These are phyloP conservation scores for Cheilosia soror DNA, from an alignment of 2,888 invertebrate species.

Conservation along the genomic window DNA sequence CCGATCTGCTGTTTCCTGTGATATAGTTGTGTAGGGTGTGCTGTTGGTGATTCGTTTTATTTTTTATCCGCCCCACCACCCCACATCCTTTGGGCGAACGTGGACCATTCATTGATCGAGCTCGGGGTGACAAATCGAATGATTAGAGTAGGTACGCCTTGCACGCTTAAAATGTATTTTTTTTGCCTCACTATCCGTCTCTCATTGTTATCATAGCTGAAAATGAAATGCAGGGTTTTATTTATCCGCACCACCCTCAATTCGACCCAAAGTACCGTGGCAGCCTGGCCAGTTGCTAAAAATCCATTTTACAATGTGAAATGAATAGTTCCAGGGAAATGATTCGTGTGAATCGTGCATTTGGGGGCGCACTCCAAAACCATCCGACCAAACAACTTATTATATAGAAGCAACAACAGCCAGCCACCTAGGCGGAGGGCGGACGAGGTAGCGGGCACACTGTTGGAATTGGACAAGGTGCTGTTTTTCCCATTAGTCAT, in stretches of 20 bases:
- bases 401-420: slow-evolving; percentile 17
- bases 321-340: slow-evolving; percentile 71
- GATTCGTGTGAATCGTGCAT: slow-evolving; percentile 73
- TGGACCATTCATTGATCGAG: slow-evolving; percentile 34
- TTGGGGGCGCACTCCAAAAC: slow-evolving; percentile 16
- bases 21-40: neutral
- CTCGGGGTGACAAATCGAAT: slow-evolving; percentile 53
- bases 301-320: slow-evolving; percentile 68
- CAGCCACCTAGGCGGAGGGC: neutral
- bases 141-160: slow-evolving; percentile 44
- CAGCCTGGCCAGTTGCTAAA: slow-evolving; percentile 62
- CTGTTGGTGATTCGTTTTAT: neutral
- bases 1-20: slow-evolving; percentile 53
- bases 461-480: slow-evolving; percentile 64
- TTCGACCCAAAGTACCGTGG: slow-evolving; percentile 55
- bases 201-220: slow-evolving; percentile 20
- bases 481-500: slow-evolving; percentile 74
- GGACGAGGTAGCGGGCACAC: neutral
- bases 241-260: slow-evolving; percentile 17
- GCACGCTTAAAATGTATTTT: neutral
- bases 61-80: neutral
- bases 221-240: slow-evolving; percentile 17
- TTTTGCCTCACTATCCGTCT: neutral
- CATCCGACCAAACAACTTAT: slow-evolving; percentile 40
- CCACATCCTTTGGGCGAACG: neutral